Evolutionary conservation across 1,140 invertebrate genomes (phyloP).

Genomic region (Bradynema listronoti): DNA sequence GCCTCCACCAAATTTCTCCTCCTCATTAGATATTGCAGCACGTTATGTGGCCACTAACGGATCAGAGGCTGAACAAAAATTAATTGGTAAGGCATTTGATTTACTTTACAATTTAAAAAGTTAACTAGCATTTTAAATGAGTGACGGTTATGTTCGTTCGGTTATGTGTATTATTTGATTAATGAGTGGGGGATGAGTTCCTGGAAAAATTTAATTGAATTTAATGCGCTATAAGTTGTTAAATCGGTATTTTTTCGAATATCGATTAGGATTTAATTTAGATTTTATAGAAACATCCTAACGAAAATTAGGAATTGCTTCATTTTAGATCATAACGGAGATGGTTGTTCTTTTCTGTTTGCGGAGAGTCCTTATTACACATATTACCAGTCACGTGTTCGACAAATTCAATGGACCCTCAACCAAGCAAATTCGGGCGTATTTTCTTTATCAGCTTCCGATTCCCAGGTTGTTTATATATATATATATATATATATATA

Average conservation of each 20-base stretch:
- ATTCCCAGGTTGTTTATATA: not conserved
- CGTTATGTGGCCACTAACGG: conserved; percentile 25
- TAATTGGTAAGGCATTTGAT: conserved; percentile 15
- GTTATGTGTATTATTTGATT: too few relatives aligned
- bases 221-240: too few relatives aligned
- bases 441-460: not conserved
- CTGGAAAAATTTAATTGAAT: too few relatives aligned
- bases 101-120: too few relatives aligned
- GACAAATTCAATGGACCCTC: conserved; percentile 28
- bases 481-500: too few relatives aligned
- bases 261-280: too few relatives aligned
- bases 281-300: too few relatives aligned
- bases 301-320: too few relatives aligned
- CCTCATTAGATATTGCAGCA: conserved; percentile 17
- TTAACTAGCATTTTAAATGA: too few relatives aligned
- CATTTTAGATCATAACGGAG: conserved; percentile 25
- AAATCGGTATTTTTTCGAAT: too few relatives aligned
- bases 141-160: too few relatives aligned
- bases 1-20: conserved; percentile 19
- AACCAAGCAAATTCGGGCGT: conserved; percentile 12
- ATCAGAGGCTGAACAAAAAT: conserved; percentile 24
- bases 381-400: conserved; percentile 26
- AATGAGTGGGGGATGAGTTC: too few relatives aligned
- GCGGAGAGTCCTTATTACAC: conserved; percentile 27
- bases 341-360: conserved; percentile 21